Base-by-base conservation (phyloP, 1,140 invertebrate species). In the Idris sp. region DNA sequence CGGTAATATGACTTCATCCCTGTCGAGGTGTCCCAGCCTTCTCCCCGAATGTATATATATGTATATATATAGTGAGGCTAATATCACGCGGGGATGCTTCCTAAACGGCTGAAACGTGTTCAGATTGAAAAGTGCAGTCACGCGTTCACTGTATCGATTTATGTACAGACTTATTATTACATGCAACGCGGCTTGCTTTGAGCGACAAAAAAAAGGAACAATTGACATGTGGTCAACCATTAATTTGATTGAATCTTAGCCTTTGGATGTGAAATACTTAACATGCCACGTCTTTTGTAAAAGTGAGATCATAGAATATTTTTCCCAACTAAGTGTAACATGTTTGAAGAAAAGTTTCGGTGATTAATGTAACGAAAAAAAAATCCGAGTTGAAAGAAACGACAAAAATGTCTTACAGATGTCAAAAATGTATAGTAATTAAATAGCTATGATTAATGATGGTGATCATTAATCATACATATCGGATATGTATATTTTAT, bases 111-210 rank as follows among this genome's bases (percentile, higher is more conserved):
- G 4, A 73, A 62, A 65, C 69, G 59, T 59, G 46, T 64, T 54
- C 33, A 36, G 26, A 74, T 61, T 65, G 71, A 62, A 74, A 74
- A 61, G 54, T 46, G 61, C 71, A 67, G 62, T 74, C 71, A 74
- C 71, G 71, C 71, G 71, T 67, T 35, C 15, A 6, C 16, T 51
- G 49, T 43, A n/a, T 1, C 51, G 59, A 53, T 53, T 59, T 61
- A 4, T 65, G 41, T 58, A 36, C 41, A 49, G 35, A 51, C 53
- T 64, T 65, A 65, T 73, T 73, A 65, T 53, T 51, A 59, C 48
- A 35, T 56, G 59, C 40, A 38, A 31, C 40, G 36, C 11, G 19
- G n/a, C n/a, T n/a, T n/a, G n/a, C n/a, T n/a, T n/a, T n/a, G 31
- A 30, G 13, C 1, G 19, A 4, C 7, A 46, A 53, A 38, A 53